Conservation (phyloP, 2,113 vertebrate species). For the Merops nubicus region DNA sequence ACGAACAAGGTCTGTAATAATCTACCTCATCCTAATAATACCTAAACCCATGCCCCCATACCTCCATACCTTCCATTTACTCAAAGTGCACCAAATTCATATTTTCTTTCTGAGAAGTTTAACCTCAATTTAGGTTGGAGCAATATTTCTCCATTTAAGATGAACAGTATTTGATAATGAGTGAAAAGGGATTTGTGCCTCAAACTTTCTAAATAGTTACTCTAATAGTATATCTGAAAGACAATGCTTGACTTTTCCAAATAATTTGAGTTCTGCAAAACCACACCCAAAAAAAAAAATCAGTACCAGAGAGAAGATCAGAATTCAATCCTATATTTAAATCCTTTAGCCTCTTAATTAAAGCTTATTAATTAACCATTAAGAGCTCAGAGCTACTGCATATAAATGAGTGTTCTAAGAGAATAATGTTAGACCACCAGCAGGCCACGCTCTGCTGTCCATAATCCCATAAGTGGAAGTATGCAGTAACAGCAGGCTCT, state of each 20-base stretch:
- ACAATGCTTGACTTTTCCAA: neutral
- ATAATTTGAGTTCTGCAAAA: neutral
- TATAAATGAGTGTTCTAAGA: neutral
- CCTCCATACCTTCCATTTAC: neutral
- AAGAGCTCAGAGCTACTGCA: neutral
- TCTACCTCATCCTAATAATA: neutral
- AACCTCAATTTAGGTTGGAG: neutral
- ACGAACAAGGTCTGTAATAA: neutral
- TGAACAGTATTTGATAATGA: neutral
- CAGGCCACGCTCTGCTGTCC: neutral
- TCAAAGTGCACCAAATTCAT: neutral
- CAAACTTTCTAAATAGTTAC: neutral
- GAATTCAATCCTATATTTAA: slow-evolving; percentile 10
- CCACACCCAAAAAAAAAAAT: neutral
- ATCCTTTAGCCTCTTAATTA: slow-evolving; percentile 14
- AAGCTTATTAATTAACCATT: slow-evolving; percentile 16
- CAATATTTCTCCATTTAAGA: neutral
- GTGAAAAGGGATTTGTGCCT: neutral
- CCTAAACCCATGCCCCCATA: neutral
- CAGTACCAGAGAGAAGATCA: neutral
- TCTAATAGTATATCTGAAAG: neutral
- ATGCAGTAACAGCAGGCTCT: neutral
- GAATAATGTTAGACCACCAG: neutral
- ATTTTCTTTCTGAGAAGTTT: neutral
- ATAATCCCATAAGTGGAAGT: neutral